Evolutionary conservation across 2,113 vertebrate genomes (phyloP), one percentile per base, ranked within the genome.

Genomic region (Telmatochromis sp.): DNA sequence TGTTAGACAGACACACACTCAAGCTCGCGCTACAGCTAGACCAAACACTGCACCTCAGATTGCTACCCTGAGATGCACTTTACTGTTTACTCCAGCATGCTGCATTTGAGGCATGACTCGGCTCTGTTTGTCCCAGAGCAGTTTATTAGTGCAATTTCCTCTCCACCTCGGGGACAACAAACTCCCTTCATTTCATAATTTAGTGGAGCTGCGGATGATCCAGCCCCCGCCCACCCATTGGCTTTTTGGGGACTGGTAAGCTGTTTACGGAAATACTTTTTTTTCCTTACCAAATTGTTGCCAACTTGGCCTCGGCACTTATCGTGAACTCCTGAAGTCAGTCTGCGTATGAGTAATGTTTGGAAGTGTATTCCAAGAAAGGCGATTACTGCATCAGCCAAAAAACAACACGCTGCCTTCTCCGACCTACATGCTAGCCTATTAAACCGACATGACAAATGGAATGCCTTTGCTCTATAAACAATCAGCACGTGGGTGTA

Each of bases 401-500:
- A 78, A 91, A 81, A 87, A 87, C 83, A 88, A 88, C 88, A 81
- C 23, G 5, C 84, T 85, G 83, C 81, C 57, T 84, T 33, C 85
- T 63, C 58, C 28, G 14, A 83, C 87, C 88, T 89, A 78, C 91
- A 89, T 89, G 89, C 83, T 86, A 83, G 91, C 88, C 82, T 80
- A 85, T 91, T 91, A 92, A 91, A 89, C 58, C 80, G 71, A 90
- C 86, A 86, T 88, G 93, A 94, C 83, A 90, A 90, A 92, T 91
- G 81, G 40, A 89, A 83, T 37, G 35, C 83, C 86, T 90, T 78
- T 5, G 31, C 87, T 91, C 85, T 86, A 28, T 81, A 94, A 93
- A 93, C 87, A 93, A 87, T 86, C 58, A 84, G 86, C 85, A 81
- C 81, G 92, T 84, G 91, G 86, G 89, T 42, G 89, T 89, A 81